Evolutionary conservation across 2,113 vertebrate genomes (phyloP).

Genomic region (Rhynchopsitta pachyrhyncha): DNA sequence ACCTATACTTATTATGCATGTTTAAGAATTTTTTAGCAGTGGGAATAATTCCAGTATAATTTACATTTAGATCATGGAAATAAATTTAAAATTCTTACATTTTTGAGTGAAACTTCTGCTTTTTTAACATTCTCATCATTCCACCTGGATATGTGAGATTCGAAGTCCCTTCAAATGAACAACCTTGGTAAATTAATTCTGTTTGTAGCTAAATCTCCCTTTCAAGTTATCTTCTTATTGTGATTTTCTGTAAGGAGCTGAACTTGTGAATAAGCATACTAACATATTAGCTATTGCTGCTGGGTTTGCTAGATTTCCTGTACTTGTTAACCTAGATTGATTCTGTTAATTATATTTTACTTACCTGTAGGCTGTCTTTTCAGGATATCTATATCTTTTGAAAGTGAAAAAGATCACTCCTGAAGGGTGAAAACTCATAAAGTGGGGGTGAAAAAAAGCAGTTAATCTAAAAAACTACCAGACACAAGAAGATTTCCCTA

Average conservation of each 20-base stretch:
- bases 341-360: not conserved
- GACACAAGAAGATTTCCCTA: not conserved
- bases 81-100: not conserved
- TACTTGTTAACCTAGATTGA: not conserved
- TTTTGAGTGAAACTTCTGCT: not conserved
- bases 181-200: not conserved
- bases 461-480: conserved; percentile 8
- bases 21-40: not conserved
- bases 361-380: not conserved
- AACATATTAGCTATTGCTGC: not conserved
- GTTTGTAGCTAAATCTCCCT: not conserved
- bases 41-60: not conserved
- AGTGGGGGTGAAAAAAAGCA: not conserved
- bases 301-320: not conserved
- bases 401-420: conserved; percentile 6
- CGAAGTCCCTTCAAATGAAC: not conserved
- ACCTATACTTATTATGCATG: not conserved
- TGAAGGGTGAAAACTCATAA: not conserved
- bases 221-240: accelerated
- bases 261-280: not conserved
- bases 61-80: not conserved
- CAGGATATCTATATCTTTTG: not conserved
- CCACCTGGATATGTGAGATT: not conserved
- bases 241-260: not conserved
- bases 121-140: not conserved